Evolutionary conservation across 2,888 invertebrate genomes (phyloP), one percentile per base, ranked within the genome.

Genomic region (Theretra japonica): DNA sequence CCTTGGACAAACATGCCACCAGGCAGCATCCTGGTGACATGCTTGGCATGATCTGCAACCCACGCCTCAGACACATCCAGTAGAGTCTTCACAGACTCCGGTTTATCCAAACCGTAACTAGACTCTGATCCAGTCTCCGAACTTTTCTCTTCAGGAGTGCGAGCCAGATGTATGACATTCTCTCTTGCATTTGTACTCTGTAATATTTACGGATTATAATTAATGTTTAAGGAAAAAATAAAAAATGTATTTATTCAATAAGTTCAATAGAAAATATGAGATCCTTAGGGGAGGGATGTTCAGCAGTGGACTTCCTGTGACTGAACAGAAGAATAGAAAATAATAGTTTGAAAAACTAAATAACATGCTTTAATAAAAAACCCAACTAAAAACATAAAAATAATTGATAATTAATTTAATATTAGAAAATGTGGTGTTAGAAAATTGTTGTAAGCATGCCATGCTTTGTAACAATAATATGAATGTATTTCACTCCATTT

Each of bases 1-100:
- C 97, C 98, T 85, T 98, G 94, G 68, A 98, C 97, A 90, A 96
- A 96, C 95, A 98, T 96, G 65, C 98, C 98, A 59, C 98, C 99
- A 50, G 98, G 97, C 75, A 98, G 92, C 98, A 98, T 98, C 89
- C 98, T 96, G 2, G 97, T 97, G 1, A 98, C 97, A 94, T 97
- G 97, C 86, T 96, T 96, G 58, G 98, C 97, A 93, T 98, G 98
- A 83, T 97, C 97, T 0, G 96, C 96, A 4, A 97, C 95, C 96
- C 96, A 96, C 70, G 92, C 94, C 75, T 97, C 96, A 33, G 96
- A 96, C 70, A 97, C 93, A 75, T 95, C 95, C 25, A 93, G 86
- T 33, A 96, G 81, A 69, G 91, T 94, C 79, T 91, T 93, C 30
- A 95, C 90, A 57, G 84, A 85, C 69, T 91, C 94, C 21, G 83